Conservation (phyloP, 2,888 invertebrate genomes). For the Eupelmus urozonus region DNA sequence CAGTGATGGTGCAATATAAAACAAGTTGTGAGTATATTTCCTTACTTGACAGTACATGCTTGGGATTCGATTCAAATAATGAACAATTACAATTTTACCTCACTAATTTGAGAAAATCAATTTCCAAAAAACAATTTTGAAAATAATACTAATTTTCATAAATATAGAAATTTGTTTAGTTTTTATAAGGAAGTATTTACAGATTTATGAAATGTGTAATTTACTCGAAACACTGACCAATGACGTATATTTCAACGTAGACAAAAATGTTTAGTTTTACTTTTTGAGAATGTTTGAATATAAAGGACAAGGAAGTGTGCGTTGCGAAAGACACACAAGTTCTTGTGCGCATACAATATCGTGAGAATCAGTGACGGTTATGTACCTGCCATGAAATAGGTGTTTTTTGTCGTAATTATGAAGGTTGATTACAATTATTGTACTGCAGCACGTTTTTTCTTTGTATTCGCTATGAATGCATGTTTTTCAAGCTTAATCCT, state of each 20-base stretch:
- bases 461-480: background rate
- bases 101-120: background rate
- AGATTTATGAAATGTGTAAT: too few species aligned
- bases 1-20: constrained; percentile 29
- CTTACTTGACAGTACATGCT: constrained; percentile 23
- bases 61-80: constrained; percentile 1
- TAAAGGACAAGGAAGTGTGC: constrained; percentile 41
- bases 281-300: constrained; percentile 21
- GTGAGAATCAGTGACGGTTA: constrained; percentile 50
- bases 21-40: constrained; percentile 33
- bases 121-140: background rate
- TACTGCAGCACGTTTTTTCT: constrained; percentile 33
- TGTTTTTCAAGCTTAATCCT: background rate
- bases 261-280: constrained; percentile 13
- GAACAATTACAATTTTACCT: constrained; percentile 6
- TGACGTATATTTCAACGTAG: background rate
- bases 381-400: constrained; percentile 28
- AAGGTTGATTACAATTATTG: constrained; percentile 45
- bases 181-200: too few species aligned
- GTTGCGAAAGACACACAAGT: constrained; percentile 30
- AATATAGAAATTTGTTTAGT: too few species aligned
- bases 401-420: constrained; percentile 39
- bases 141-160: background rate
- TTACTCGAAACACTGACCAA: background rate
- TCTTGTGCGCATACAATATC: constrained; percentile 42